Evolutionary conservation across 1,140 invertebrate genomes (phyloP).

Genomic region (Pentalonia nigronervosa): DNA sequence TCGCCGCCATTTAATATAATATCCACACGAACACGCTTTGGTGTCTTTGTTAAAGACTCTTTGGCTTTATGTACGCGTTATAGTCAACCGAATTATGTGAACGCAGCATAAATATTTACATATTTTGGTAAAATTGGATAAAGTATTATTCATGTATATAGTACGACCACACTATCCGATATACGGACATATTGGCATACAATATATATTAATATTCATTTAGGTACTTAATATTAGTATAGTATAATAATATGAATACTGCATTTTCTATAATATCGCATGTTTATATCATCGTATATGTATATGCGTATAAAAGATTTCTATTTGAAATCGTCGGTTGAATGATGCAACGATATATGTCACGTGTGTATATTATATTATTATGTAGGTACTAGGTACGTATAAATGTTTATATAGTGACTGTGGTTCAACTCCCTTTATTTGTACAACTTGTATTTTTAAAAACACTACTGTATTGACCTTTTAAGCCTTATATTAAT

Average conservation of each 20-base stretch:
- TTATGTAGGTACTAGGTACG: neutral
- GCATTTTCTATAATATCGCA: neutral
- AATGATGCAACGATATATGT: conserved; percentile 16
- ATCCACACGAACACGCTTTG: neutral
- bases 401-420: neutral
- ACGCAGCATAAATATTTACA: neutral
- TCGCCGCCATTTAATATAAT: neutral
- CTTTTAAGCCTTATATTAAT: conserved; percentile 49
- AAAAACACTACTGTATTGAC: neutral
- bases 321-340: conserved; percentile 35
- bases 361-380: conserved; percentile 14
- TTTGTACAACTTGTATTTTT: conserved; percentile 31
- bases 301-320: conserved; percentile 1
- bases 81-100: neutral
- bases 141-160: neutral
- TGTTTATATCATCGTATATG: neutral
- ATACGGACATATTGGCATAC: neutral
- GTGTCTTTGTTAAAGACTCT: neutral
- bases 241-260: neutral
- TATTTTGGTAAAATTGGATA: neutral
- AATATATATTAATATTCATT: neutral
- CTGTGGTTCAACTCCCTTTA: conserved; percentile 8
- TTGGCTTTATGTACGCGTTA: neutral
- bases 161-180: neutral
- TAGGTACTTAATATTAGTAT: neutral